Conservation (phyloP, 53 echinoderm and acorn worm species). For the Glandiceps talaboti region DNA sequence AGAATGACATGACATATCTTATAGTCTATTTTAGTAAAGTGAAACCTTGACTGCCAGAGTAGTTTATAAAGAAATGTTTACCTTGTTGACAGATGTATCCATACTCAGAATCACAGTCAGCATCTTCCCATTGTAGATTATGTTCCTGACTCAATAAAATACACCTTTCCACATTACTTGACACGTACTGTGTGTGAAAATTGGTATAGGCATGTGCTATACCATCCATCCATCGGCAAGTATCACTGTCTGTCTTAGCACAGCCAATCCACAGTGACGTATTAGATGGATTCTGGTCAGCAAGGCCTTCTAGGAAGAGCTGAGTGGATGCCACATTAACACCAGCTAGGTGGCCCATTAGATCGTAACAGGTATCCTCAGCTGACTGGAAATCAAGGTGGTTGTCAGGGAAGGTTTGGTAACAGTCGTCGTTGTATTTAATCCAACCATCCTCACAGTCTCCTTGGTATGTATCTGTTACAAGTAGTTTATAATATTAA, state of each 20-base stretch:
- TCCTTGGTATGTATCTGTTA: slow-evolving; percentile 64
- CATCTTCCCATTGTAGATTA: slow-evolving; percentile 47
- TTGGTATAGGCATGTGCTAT: slow-evolving; percentile 57
- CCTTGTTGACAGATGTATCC: slow-evolving; percentile 75
- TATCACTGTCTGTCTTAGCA: slow-evolving; percentile 57
- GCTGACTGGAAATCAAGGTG: slow-evolving; percentile 30
- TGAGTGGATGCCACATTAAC: slow-evolving; percentile 49
- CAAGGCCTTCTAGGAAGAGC: slow-evolving; percentile 49
- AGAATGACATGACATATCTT: no score
- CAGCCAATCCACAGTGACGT: slow-evolving; percentile 72
- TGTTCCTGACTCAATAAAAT: slow-evolving; percentile 59
- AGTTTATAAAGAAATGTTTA: slow-evolving; percentile 5
- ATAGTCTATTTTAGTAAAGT: no score
- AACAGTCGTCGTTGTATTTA: slow-evolving; percentile 51
- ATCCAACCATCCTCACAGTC: slow-evolving; percentile 75
- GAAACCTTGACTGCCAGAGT: no score
- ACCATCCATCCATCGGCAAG: slow-evolving; percentile 71
- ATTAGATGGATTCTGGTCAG: slow-evolving; percentile 22
- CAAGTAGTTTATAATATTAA: no score
- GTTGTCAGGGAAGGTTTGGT: slow-evolving; percentile 45
- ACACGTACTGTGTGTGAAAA: slow-evolving; percentile 41
- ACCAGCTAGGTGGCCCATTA: slow-evolving; percentile 67
- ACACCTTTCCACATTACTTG: slow-evolving; percentile 32
- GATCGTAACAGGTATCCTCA: slow-evolving; percentile 44
- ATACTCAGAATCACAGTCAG: slow-evolving; percentile 26